phyloP scores from a whole-genome alignment of 1,140 invertebrate genomes.

The Procambarus clarkii region DNA sequence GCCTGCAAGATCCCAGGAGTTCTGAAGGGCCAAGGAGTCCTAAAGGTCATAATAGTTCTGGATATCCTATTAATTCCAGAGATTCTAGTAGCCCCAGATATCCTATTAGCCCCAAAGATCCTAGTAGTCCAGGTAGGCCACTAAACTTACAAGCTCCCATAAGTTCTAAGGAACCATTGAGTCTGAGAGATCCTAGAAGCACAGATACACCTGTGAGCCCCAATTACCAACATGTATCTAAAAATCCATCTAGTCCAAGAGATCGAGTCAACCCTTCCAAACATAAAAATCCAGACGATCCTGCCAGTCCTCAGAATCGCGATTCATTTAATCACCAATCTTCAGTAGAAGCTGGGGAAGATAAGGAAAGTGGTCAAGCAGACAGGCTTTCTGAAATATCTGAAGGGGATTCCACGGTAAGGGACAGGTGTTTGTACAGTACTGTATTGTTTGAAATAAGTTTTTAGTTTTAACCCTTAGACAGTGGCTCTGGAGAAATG shows the following conservation, averaged over 20 bases:
- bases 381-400: constrained; percentile 59
- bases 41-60: too few relatives aligned
- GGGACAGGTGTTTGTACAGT: neutral
- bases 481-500: too few relatives aligned
- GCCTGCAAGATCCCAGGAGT: too few relatives aligned
- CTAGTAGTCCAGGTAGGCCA: too few relatives aligned
- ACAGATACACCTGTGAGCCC: neutral
- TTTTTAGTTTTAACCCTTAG: too few relatives aligned
- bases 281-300: neutral
- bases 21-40: too few relatives aligned
- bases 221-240: neutral
- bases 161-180: neutral
- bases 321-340: neutral
- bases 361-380: neutral
- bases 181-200: neutral
- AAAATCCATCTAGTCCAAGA: neutral
- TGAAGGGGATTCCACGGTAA: constrained; percentile 54
- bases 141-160: too few relatives aligned
- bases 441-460: too few relatives aligned
- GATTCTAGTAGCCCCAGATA: too few relatives aligned
- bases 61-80: too few relatives aligned
- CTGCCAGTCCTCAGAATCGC: constrained; percentile 36
- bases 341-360: neutral
- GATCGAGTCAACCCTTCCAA: neutral
- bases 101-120: too few relatives aligned